These are phyloP conservation scores for Pterocles burchelli DNA, from an alignment of 2,113 vertebrate species.

Conservation along the genomic window DNA sequence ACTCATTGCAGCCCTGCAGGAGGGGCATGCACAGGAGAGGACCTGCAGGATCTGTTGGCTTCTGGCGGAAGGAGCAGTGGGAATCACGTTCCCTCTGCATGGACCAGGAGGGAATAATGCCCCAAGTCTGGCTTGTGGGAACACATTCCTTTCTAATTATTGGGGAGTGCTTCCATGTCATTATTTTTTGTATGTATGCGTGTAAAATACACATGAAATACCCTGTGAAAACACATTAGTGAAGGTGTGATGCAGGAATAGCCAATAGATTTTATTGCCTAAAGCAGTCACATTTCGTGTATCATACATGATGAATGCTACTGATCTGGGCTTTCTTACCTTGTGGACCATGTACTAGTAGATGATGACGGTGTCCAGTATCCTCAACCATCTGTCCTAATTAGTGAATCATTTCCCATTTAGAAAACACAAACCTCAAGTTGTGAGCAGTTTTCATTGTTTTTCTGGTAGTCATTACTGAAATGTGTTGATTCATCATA, in stretches of 20 bases:
- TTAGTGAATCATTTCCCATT: background rate
- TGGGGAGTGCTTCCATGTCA: background rate
- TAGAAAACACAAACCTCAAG: background rate
- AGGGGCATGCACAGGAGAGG: background rate
- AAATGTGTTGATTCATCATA: background rate
- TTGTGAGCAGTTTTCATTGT: background rate
- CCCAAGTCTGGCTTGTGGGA: background rate
- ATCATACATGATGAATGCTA: background rate
- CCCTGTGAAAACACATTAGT: background rate
- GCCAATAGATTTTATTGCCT: background rate
- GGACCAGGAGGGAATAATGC: background rate
- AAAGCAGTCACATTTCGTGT: background rate
- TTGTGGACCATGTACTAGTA: background rate
- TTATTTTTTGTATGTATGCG: background rate
- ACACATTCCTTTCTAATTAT: background rate
- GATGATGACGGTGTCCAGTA: background rate
- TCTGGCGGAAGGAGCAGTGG: background rate
- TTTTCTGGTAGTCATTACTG: background rate
- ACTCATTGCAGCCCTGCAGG: background rate
- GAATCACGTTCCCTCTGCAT: fast-evolving
- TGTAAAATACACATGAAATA: background rate
- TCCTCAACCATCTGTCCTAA: background rate
- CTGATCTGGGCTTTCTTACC: background rate
- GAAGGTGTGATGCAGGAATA: background rate
- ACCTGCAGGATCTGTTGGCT: background rate